These are phyloP conservation scores for Hippolais icterina DNA, from an alignment of 2,113 vertebrate genomes.

Conservation along the genomic window DNA sequence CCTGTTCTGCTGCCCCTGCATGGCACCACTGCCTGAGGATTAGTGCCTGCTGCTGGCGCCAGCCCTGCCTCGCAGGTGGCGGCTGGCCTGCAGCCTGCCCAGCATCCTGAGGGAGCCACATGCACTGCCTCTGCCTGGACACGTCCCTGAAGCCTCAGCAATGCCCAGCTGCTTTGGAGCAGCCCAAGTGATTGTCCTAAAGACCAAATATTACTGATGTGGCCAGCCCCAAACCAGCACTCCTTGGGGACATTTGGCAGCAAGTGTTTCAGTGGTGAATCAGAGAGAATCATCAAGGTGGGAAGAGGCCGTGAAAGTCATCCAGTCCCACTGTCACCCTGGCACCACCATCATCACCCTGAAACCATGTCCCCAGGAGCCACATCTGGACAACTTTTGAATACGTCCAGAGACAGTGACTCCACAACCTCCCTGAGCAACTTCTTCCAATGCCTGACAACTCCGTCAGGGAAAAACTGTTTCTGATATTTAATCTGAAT, in stretches of 20 bases:
- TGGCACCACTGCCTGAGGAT: rapidly evolving
- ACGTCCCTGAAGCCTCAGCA: not conserved
- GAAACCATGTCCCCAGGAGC: not conserved
- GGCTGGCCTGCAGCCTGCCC: not conserved
- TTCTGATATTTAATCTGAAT: not conserved
- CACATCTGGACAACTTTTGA: not conserved
- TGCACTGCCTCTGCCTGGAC: not conserved
- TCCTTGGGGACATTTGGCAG: not conserved
- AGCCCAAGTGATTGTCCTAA: not conserved
- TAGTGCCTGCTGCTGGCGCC: rapidly evolving
- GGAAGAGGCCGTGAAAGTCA: not conserved
- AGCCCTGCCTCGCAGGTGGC: rapidly evolving
- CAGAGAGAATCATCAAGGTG: not conserved
- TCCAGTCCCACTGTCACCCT: not conserved
- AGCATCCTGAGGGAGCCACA: too few species aligned
- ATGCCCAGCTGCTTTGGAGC: too few species aligned
- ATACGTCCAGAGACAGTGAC: not conserved
- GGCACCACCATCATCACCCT: not conserved
- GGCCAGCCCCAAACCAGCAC: not conserved
- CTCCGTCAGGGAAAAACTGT: not conserved
- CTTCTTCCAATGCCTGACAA: not conserved
- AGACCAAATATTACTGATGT: not conserved
- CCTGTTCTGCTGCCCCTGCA: not conserved
- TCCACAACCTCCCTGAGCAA: not conserved
- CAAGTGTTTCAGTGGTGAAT: not conserved